Evolutionary conservation across 2,888 invertebrate genomes (phyloP), one percentile per base, ranked within the genome.

Genomic region (Nasonovia ribisnigri): DNA sequence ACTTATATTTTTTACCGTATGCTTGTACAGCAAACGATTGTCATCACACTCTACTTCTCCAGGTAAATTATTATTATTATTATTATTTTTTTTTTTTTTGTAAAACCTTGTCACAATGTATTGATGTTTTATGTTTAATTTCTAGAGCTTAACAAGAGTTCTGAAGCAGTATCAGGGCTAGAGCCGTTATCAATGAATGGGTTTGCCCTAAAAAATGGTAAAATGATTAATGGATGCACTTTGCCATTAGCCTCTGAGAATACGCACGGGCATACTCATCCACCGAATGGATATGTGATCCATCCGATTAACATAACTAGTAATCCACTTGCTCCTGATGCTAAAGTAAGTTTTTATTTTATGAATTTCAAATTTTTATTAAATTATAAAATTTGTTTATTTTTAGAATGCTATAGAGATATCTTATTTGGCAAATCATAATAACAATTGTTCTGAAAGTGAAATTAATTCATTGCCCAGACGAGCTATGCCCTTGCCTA

Each of bases 321-420:
- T 93, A 98, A 98, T 96, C 97, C 97, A 54, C 96, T 98, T 95
- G 97, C 97, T 86, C 97, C 97, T 84, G 97, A 97, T 95, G 97
- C 97, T 95, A 97, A 97, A 97, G 97, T 97, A 96, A 96, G 96
- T 95, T 95, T 95, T 89, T 57, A 26, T 42, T 42, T 77, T 42
- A 46, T 60, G 77, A 92, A n/a, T 29, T 77, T 36, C 5, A 36
- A 90, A 90, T 91, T 92, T 86, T 89, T 60, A 51, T 67, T 87
- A 90, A 90, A 87, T 43, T 54, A 46, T 86, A 84, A 77, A 90
- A 36, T 89, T 90, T 92, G 91, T 88, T 95, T 94, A 94, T 96
- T 96, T 96, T 95, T 96, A 96, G 96, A 96, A 96, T 95, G 96
- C 96, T 95, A 97, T 97, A 95, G 97, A 97, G 96, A 97, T 97